Evolutionary conservation across 2,888 invertebrate genomes (phyloP), one percentile per base, ranked within the genome.

Genomic region (Noctua fimbriata): DNA sequence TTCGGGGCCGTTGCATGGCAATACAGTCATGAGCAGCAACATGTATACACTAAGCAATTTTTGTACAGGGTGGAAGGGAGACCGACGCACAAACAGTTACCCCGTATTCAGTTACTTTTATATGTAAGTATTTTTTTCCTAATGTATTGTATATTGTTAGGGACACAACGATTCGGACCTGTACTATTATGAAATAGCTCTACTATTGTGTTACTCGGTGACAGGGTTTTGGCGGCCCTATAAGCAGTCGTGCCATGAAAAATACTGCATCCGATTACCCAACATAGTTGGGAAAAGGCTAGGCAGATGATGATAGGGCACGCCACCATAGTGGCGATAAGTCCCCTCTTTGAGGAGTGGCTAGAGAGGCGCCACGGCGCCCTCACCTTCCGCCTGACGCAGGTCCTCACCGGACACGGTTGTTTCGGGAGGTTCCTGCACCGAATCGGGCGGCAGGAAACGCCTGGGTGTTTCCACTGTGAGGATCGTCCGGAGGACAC

Each of bases 1-100:
- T 92, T 91, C 84, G 88, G 89, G 88, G 83, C 86, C 85, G 87
- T 82, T 84, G 88, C 79, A 82, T 79, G 84, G 74, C 78, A 79
- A 73, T 83, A 52, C 77, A 73, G 44, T 67, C 67, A 28, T n/a
- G 44, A n/a, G n/a, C 44, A 44, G n/a, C 7, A 4, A 67, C 0
- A 67, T 18, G 44, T 44, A 44, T 7, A 28, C 4, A 44, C n/a
- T 67, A 9, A 67, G 44, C 41, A 1, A n/a, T n/a, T 66, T 41
- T 24, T 66, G 41, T 32, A 6, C 58, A 16, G 58, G n/a, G 55
- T 55, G n/a, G 12, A 4, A 16, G 10, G 41, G 10, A 16, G 6
- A 47, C 47, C 47, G 9, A 24, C 10, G 1, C 10, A 24, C 24
- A 55, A 55, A 10, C 24, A 24, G 55, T 24, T 55, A 55, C 24